A percentile compares a stretch with the other conserved stretches of the same genome.
phyloP scores from a whole-genome alignment of 2,797 vertebrate species.

The Onychomys arenicola region DNA sequence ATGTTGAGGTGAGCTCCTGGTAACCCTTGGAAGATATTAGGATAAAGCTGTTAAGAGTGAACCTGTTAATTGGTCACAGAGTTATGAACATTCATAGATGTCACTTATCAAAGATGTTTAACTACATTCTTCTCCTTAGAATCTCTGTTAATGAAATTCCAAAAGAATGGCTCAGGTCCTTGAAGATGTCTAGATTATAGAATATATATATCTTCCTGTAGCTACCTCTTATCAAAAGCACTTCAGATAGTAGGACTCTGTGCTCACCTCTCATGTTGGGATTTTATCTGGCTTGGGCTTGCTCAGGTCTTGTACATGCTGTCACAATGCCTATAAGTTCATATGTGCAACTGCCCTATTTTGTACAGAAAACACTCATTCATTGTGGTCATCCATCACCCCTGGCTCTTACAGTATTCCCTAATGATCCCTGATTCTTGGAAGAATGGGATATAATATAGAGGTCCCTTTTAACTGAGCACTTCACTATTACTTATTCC shows the following conservation, averaged over 20 bases:
- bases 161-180: not conserved
- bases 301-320: not conserved
- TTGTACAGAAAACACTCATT: not conserved
- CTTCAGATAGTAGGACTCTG: not conserved
- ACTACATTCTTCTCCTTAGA: not conserved
- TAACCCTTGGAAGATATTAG: not conserved
- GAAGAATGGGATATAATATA: not conserved
- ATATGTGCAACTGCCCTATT: not conserved
- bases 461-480: not conserved
- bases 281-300: not conserved
- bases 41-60: not conserved
- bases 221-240: not conserved
- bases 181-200: not conserved
- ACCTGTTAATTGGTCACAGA: not conserved
- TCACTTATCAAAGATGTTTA: not conserved
- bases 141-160: constrained; percentile 14
- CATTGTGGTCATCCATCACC: no score
- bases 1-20: not conserved
- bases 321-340: not conserved
- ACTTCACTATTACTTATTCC: not conserved
- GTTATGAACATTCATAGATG: not conserved
- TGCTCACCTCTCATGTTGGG: no score
- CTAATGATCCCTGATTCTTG: no score
- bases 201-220: not conserved
- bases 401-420: not conserved